Evolutionary conservation across 2,113 vertebrate species (phyloP), one percentile per base, ranked within the genome.

Genomic region (Sminthopsis crassicaudata): DNA sequence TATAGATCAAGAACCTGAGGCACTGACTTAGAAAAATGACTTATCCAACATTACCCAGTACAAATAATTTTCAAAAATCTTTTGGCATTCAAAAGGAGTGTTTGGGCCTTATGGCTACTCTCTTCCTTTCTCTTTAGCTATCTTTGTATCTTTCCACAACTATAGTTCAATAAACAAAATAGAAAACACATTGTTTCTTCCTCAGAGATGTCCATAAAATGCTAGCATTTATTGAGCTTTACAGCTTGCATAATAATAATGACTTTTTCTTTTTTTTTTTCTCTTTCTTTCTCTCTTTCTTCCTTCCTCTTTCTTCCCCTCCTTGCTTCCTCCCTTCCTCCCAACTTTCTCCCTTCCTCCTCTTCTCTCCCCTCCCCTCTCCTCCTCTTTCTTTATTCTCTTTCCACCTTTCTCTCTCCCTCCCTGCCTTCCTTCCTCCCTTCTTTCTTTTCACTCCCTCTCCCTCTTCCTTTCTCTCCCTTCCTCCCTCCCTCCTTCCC

Each of bases 141-240:
- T 50, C 27, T 53, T 4, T 8, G 67, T 53, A 94, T 94, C 46
- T 8, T 1, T 88, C 84, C 90, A 27, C 14, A 51, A 90, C 91
- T 76, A 30, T 25, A 53, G 8, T 89, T 89, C 30, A 36, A 36
- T 16, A 36, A 67, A 67, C 5, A 14, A 67, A 67, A 36, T 6
- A 16, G 60, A 36, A 67, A 67, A 14, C 60, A 24, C 1, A 84
- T 19, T 36, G 11, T 36, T 67, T 55, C 93, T 60, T 46, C 55
- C 50, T 48, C 76, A 95, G 89, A 93, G 19, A 46, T 89, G 92
- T 92, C 91, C 26, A 36, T 2, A 23, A 93, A 92, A 90, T 67
- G 8, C 0, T 14, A 91, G 42, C 95, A 8, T 27, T n/a, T 55
- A 90, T 52, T 91, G 92, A 94, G 91, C 88, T 26, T 92, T 91